These are phyloP conservation scores for Aramus guarauna DNA, from an alignment of 2,113 vertebrate genomes.

Conservation along the genomic window DNA sequence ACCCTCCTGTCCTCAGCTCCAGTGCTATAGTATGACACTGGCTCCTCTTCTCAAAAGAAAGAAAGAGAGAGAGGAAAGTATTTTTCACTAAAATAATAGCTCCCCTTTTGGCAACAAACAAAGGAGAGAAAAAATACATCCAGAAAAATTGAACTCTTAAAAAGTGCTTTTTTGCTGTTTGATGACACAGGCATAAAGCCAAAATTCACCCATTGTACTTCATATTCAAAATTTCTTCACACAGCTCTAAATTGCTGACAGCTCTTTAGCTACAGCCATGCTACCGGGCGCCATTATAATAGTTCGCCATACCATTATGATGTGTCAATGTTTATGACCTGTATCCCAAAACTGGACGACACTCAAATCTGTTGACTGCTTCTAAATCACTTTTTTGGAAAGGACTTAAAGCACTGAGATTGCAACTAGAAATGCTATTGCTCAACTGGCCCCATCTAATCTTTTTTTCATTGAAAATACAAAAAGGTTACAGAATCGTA, in stretches of 20 bases:
- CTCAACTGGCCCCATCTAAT: conserved; percentile 17
- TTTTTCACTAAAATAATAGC: conserved; percentile 52
- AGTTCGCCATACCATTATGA: not conserved
- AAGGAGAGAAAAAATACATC: conserved; percentile 28
- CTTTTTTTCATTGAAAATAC: conserved; percentile 55
- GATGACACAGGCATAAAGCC: conserved; percentile 60
- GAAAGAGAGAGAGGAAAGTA: not conserved
- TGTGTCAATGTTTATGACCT: conserved; percentile 53
- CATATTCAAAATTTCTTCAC: conserved; percentile 33
- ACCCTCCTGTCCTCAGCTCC: conserved; percentile 5
- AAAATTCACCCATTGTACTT: conserved; percentile 59
- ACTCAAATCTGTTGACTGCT: conserved; percentile 47
- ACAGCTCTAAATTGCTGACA: conserved; percentile 38
- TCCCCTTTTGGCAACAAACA: conserved; percentile 61
- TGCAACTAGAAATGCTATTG: conserved; percentile 10
- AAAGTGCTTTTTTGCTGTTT: conserved; percentile 34
- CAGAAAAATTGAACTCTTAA: conserved; percentile 21
- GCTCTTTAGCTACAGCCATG: conserved; percentile 17
- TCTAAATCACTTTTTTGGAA: conserved; percentile 51
- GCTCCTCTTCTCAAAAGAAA: not conserved
- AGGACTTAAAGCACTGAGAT: conserved; percentile 31
- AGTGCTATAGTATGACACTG: not conserved
- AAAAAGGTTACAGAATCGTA: conserved; percentile 10
- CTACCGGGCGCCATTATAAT: not conserved
- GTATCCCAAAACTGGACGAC: conserved; percentile 29